phyloP scores from a whole-genome alignment of 2,888 invertebrate genomes.

The Cacoxenus indagator region DNA sequence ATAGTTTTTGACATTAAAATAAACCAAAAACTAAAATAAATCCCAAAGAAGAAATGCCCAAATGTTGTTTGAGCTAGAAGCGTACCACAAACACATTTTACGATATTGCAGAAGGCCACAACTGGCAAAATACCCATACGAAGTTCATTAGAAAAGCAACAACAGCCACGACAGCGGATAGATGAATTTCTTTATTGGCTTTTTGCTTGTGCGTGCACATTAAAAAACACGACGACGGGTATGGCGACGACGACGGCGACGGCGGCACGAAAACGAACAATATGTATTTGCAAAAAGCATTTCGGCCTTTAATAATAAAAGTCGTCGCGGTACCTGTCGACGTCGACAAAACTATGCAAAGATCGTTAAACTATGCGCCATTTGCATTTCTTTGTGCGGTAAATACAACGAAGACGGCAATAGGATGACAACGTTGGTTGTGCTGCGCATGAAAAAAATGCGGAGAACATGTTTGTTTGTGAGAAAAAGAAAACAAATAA shows the following conservation, averaged over 20 bases:
- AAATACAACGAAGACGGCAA: no score
- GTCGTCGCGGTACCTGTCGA: background rate
- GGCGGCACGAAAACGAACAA: background rate
- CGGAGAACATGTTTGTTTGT: conserved; percentile 52
- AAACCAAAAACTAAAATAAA: conserved; percentile 32
- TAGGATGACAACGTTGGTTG: conserved; percentile 30
- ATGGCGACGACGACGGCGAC: background rate
- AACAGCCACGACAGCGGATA: conserved; percentile 31
- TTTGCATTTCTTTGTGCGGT: conserved; percentile 29
- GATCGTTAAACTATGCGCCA: conserved; percentile 26
- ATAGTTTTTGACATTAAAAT: conserved; percentile 17
- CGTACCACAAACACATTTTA: conserved; percentile 54
- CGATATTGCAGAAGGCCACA: conserved; percentile 44
- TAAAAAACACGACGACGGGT: background rate
- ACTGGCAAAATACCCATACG: no score
- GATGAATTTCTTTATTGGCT: conserved; percentile 10
- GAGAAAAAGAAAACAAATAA: no score
- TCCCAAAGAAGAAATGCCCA: conserved; percentile 29
- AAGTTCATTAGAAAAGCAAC: conserved; percentile 20
- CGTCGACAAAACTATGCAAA: background rate
- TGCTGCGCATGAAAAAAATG: conserved; percentile 51
- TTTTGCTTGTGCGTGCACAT: background rate
- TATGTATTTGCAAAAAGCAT: background rate
- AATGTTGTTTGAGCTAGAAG: conserved; percentile 19
- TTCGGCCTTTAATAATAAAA: background rate